phyloP scores from a whole-genome alignment of 2,113 vertebrate genomes.

The Thalassoma bifasciatum region DNA sequence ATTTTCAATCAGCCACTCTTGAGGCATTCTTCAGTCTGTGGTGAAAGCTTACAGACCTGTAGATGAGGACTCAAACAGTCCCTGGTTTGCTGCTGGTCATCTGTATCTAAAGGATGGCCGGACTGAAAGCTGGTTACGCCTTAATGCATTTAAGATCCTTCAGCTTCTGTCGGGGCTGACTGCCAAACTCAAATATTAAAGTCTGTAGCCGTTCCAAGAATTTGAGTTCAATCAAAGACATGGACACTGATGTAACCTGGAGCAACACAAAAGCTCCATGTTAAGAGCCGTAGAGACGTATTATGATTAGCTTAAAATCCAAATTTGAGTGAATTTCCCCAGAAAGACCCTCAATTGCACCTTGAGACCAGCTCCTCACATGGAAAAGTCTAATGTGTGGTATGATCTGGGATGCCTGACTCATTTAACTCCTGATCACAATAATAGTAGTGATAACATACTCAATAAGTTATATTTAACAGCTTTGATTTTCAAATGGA shows the following conservation, averaged over 20 bases:
- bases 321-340: too few species aligned
- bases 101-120: neutral
- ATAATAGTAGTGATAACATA: too few species aligned
- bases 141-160: slow-evolving; percentile 4
- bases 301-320: neutral
- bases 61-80: neutral
- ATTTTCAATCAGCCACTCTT: too few species aligned
- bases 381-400: too few species aligned
- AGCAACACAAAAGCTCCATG: neutral
- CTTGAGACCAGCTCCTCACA: too few species aligned
- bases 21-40: too few species aligned
- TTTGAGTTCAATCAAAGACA: neutral
- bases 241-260: neutral
- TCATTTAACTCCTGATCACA: too few species aligned
- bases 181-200: neutral
- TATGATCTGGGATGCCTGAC: too few species aligned
- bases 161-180: neutral
- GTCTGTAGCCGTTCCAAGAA: neutral
- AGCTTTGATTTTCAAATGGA: too few species aligned
- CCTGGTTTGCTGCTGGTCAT: neutral
- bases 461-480: too few species aligned
- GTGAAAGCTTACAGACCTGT: neutral
- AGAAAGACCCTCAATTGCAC: neutral
- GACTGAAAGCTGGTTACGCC: neutral
- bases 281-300: neutral